Percentiles rank a stretch among this genome's conserved stretches.
phyloP scores from a whole-genome alignment of 2,797 vertebrate species.

The Sebastes alutus region DNA sequence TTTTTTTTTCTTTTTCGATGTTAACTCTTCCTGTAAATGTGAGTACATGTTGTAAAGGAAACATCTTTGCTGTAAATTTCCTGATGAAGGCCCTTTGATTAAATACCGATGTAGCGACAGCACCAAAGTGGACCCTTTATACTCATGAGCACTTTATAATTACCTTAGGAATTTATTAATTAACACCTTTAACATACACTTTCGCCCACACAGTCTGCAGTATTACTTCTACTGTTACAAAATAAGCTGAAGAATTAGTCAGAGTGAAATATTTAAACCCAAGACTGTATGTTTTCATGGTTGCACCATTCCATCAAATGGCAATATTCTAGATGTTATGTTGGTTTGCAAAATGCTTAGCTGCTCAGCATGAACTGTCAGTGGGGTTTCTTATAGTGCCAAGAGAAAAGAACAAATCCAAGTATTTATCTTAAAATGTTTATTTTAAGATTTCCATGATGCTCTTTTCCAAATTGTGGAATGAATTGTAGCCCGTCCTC shows the following conservation, averaged over 20 bases:
- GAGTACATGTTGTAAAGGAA: background rate
- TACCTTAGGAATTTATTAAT: background rate
- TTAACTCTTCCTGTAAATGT: background rate
- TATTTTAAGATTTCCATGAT: too few relatives aligned
- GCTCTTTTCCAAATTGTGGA: background rate
- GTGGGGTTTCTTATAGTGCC: background rate
- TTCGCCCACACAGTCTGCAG: background rate
- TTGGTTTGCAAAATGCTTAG: background rate
- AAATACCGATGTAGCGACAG: background rate
- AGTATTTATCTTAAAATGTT: background rate
- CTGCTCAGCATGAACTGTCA: background rate
- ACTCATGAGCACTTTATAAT: background rate
- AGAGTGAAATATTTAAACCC: background rate
- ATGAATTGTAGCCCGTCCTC: background rate
- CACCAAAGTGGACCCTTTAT: too few relatives aligned
- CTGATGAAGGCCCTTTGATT: background rate
- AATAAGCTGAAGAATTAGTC: background rate
- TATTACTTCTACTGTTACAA: too few relatives aligned
- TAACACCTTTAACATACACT: background rate
- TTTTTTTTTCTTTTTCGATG: background rate
- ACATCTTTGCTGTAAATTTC: background rate
- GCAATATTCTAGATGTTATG: background rate
- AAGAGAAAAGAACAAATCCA: background rate
- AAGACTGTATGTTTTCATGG: background rate
- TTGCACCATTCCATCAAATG: background rate